These are phyloP conservation scores for Cheilinus undulatus DNA, from an alignment of 2,113 vertebrate species.

Conservation along the genomic window DNA sequence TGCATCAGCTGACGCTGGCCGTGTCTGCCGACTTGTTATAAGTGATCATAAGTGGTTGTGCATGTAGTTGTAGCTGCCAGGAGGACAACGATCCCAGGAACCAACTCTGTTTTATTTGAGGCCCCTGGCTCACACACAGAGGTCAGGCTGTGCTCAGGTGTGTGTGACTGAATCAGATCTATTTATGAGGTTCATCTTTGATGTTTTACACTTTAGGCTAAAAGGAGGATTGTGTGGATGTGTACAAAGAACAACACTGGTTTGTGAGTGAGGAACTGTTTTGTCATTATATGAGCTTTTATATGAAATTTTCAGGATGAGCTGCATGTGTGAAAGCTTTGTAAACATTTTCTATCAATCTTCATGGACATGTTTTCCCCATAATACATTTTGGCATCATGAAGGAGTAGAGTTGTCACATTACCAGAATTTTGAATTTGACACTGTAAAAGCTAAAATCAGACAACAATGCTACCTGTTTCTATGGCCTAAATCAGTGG, in stretches of 20 bases:
- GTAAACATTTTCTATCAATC: no score
- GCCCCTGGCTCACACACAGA: slow-evolving; percentile 45
- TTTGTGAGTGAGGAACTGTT: background rate
- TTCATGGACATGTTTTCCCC: no score
- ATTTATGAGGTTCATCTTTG: slow-evolving; percentile 58
- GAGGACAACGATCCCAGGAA: slow-evolving; percentile 58
- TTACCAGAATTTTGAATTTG: no score
- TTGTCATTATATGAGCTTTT: background rate
- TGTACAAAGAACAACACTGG: background rate
- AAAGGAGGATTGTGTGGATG: background rate
- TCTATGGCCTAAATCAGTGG: no score
- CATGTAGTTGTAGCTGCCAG: slow-evolving; percentile 63
- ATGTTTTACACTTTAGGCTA: slow-evolving; percentile 38
- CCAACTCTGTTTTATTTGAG: slow-evolving; percentile 41
- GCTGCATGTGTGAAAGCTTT: no score
- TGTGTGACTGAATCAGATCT: slow-evolving; percentile 58
- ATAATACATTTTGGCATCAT: no score
- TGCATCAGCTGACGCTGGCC: slow-evolving; percentile 72
- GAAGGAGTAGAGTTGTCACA: no score
- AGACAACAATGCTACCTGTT: no score
- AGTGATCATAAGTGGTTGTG: slow-evolving; percentile 72
- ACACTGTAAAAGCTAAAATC: no score
- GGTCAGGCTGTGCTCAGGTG: slow-evolving; percentile 21
- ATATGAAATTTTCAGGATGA: no score
- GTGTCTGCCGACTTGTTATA: slow-evolving; percentile 63